Base-by-base conservation (phyloP, 1,140 invertebrate genomes). In the Capitella teleta region DNA sequence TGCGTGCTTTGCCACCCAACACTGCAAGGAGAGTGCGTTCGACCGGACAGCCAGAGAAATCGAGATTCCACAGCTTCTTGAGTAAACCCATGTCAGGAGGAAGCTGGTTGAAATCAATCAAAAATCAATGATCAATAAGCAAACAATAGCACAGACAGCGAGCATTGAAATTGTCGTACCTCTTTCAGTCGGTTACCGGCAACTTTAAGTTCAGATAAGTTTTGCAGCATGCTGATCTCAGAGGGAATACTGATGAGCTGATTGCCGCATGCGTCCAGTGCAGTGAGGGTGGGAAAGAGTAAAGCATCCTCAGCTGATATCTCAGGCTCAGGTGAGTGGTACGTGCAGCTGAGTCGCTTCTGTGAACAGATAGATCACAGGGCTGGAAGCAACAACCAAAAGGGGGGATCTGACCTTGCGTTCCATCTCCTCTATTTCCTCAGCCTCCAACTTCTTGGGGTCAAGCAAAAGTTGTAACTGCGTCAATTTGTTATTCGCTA, bases 61-160 rank as follows among this genome's bases (percentile, higher is more conserved):
- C 94, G 12, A 98, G 71, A 72, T 93, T 97, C 92, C 94, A 98
- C 12, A 99, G 73, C 10, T 91, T 81, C 1, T 85, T 86, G 1
- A 98, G 73, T 3, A 96, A 68, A 5, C 95, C 95, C 80, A 98
- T 86, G 70, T 97, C 87, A 0, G 92, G 84, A 14, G 94, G 94
- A 32, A 98, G 74, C 62, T 70, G 51, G 26, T 49, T 46, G 18
- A 37, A 19, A 25, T 43, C 16, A 32, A 32, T 4, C n/a, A 47
- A 34, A 4, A n/a, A n/a, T n/a, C n/a, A n/a, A n/a, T n/a, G n/a
- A n/a, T n/a, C n/a, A n/a, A n/a, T n/a, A n/a, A n/a, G n/a, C n/a
- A n/a, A n/a, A n/a, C n/a, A n/a, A n/a, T n/a, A n/a, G n/a, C n/a
- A n/a, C n/a, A n/a, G n/a, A n/a, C n/a, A n/a, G n/a, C n/a, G n/a